phyloP scores from a whole-genome alignment of 2,113 vertebrate species.

The Oceanodroma tethys region DNA sequence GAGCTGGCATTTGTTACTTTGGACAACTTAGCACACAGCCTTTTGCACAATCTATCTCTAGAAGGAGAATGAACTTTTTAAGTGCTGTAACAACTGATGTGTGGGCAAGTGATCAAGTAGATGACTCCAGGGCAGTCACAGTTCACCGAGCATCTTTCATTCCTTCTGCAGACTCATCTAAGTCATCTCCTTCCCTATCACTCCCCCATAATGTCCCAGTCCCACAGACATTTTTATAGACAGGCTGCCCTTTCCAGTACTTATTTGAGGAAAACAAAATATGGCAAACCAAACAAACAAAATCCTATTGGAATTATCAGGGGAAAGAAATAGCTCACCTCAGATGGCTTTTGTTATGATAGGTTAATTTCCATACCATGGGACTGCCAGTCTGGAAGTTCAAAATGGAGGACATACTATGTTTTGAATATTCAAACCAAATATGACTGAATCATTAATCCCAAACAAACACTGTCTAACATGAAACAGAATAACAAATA shows the following conservation, averaged over 20 bases:
- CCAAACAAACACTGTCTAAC: background rate
- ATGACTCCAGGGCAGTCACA: background rate
- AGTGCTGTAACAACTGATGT: background rate
- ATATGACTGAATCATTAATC: background rate
- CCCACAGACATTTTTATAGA: background rate
- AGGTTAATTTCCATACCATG: background rate
- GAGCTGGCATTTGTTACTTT: background rate
- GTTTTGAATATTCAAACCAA: background rate
- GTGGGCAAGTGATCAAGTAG: background rate
- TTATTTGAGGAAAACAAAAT: background rate
- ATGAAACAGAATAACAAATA: background rate
- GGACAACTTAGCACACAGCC: background rate
- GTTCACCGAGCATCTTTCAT: background rate
- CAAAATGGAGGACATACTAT: background rate
- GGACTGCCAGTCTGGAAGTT: background rate
- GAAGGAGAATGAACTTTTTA: background rate
- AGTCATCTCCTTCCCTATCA: background rate
- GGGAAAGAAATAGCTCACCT: background rate
- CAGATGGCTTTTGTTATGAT: background rate
- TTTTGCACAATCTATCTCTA: background rate
- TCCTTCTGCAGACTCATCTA: background rate
- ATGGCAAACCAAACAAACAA: background rate
- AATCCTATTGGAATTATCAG: fast-evolving
- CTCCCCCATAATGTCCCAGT: background rate
- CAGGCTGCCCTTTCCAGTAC: background rate